Base-by-base conservation (phyloP, 2,888 invertebrate species). In the Choristoneura rosaceana region DNA sequence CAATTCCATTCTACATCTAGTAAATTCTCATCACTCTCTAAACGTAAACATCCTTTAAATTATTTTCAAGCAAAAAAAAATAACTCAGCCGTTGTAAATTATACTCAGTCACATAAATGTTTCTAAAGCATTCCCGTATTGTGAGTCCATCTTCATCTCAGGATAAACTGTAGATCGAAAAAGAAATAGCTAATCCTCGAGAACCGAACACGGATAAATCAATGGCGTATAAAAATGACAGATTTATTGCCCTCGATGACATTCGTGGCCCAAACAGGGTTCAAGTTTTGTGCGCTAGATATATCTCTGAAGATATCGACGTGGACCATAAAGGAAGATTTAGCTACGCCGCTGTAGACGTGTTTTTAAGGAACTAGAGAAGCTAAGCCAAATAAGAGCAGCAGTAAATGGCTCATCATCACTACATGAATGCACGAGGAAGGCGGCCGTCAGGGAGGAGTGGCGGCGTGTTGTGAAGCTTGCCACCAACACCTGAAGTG, bases 151-250 rank as follows among this genome's bases (percentile, higher is more conserved):
- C 41, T 64, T 25, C 70, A 41, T 59, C 41, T n/a, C 41, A n/a
- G 25, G 47, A 50, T 59, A 65, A 65, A 34, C 33, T 64, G 64
- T 25, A 64, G 50, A 64, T 50, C 47, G 50, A 34, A 47, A 59
- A 58, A 59, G 64, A 70, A 63, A 62, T 15, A 63, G 63, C 64
- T 65, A 64, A 70, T 65, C 59, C 65, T 33, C 7, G 63, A 64
- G 47, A 60, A 59, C 3, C 34, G 38, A 45, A 17, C 7, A 17
- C 52, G 64, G 15, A 71, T 71, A 71, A 71, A 71, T 71, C 71
- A 71, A 62, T n/a, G 55, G 15, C 14, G 61, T 66, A 71, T 67
- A 71, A 62, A 67, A 52, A 67, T 71, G 71, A 67, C 67, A 71
- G 66, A 71, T 71, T 71, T 71, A 71, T 71, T 66, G 67, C 60